phyloP scores from a whole-genome alignment of 2,113 vertebrate species.

The Dendropsophus ebraccatus region DNA sequence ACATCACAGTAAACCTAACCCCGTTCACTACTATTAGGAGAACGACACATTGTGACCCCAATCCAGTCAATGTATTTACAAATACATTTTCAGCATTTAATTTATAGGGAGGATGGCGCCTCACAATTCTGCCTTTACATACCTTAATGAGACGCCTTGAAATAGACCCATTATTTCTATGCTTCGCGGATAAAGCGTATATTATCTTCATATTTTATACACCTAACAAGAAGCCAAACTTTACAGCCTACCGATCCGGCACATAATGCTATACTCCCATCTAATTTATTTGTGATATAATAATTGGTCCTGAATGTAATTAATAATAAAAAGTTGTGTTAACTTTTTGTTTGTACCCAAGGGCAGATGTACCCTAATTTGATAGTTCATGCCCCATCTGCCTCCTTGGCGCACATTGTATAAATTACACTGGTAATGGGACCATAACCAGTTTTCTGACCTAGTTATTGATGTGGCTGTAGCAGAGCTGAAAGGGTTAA shows the following conservation, averaged over 20 bases:
- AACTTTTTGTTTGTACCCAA: background rate
- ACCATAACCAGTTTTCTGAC: background rate
- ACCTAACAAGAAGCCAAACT: background rate
- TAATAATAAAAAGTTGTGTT: constrained; percentile 13
- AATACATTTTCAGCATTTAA: constrained; percentile 11
- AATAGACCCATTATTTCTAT: constrained; percentile 1
- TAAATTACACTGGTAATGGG: background rate
- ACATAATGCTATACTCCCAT: background rate
- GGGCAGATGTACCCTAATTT: background rate
- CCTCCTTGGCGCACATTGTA: background rate
- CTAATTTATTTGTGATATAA: background rate
- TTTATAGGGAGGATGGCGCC: background rate
- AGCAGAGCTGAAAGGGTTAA: background rate
- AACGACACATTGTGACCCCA: constrained; percentile 30
- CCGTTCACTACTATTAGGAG: constrained; percentile 24
- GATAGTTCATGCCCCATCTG: background rate
- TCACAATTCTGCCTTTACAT: constrained; percentile 18
- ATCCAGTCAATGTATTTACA: constrained; percentile 34
- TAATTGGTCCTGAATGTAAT: background rate
- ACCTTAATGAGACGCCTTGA: constrained; percentile 23
- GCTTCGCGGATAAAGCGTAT: background rate
- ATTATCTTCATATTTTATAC: background rate
- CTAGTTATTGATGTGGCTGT: background rate
- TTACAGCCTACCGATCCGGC: background rate
- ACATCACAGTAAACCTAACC: constrained; percentile 29